Base-by-base conservation (phyloP, 2,113 vertebrate species). In the Hippotragus niger region DNA sequence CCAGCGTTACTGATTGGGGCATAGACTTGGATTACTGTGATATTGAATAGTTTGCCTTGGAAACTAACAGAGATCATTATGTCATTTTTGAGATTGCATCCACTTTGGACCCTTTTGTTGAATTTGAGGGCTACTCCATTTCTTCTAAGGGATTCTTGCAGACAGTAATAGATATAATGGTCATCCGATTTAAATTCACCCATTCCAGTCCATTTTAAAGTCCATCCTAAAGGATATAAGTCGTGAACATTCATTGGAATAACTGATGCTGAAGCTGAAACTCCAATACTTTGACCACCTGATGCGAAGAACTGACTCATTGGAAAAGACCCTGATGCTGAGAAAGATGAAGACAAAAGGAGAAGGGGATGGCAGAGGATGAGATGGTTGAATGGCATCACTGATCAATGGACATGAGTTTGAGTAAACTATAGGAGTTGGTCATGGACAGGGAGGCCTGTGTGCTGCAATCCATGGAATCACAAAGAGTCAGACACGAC, bases 401-500 rank as follows among this genome's bases (percentile, higher is more conserved):
- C 67, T 5, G 5, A 40, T 40, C n/a, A 71, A 71, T 40, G n/a
- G n/a, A 40, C n/a, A 71, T 71, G n/a, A 71, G 2, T 71, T 71
- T 71, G 67, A 23, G n/a, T 71, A 40, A 71, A 23, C n/a, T 71
- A 12, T 1, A 40, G 67, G 67, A 40, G 1, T 40, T 40, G n/a
- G n/a, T 23, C 19, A 23, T 71, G n/a, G 67, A 71, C n/a, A 71
- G 67, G n/a, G n/a, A 71, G 19, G n/a, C 67, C n/a, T 0, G 2
- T 1, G 5, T 71, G n/a, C n/a, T 71, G 10, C 10, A 71, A n/a
- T 71, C n/a, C n/a, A 23, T 71, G 67, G n/a, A 10, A 40, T 71
- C 0, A 0, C 19, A 40, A 12, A 40, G 19, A 71, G 67, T 40
- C 67, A 71, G 67, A 23, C 5, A 40, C 0, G 0, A 71, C 67